Conservation (phyloP, 2,113 vertebrate species). For the Puma concolor region DNA sequence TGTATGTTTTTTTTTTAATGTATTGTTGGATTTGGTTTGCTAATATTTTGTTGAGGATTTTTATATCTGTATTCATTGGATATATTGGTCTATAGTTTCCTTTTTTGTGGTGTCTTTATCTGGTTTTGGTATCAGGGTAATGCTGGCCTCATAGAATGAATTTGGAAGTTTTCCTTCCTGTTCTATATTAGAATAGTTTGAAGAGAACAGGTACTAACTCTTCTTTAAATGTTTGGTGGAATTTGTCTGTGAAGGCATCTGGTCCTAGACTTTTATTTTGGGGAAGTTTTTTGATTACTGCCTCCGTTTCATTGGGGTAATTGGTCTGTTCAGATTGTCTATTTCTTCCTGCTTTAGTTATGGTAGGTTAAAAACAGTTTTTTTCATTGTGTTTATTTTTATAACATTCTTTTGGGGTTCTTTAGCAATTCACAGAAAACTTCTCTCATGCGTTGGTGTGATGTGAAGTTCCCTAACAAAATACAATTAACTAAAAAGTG, state of each 20-base stretch:
- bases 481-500: neutral
- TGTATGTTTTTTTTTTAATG: neutral
- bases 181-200: neutral
- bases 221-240: neutral
- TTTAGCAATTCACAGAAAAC: neutral
- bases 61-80: neutral
- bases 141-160: neutral
- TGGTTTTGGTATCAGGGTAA: neutral
- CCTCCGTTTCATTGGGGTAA: neutral
- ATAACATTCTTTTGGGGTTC: neutral
- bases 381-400: conserved; percentile 9
- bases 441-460: neutral
- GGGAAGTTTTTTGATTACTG: neutral
- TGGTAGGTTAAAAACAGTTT: neutral
- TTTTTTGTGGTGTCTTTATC: neutral
- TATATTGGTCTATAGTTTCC: neutral
- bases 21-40: neutral
- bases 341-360: neutral
- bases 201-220: neutral
- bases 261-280: neutral
- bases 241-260: neutral
- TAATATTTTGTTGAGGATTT: neutral
- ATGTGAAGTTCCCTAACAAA: neutral
- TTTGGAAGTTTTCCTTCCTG: neutral
- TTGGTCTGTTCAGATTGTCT: neutral